These are phyloP conservation scores for Operophtera brumata DNA, from an alignment of 2,888 invertebrate genomes.

Conservation along the genomic window DNA sequence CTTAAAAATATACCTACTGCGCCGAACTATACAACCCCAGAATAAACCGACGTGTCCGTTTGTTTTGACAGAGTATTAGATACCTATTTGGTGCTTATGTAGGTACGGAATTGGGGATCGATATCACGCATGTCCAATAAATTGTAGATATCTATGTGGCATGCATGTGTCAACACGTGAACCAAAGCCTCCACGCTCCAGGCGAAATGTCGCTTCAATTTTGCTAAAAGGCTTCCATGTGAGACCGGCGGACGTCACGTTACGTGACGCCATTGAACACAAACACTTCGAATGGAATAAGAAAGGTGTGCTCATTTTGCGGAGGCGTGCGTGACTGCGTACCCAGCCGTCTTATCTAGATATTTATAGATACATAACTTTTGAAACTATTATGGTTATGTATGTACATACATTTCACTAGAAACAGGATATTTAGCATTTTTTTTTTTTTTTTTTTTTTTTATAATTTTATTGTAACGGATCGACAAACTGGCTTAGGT, in stretches of 20 bases:
- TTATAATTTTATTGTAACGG: too few relatives aligned
- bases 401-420: too few relatives aligned
- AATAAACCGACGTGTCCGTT: slow-evolving; percentile 9
- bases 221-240: slow-evolving; percentile 62
- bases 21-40: too few relatives aligned
- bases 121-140: slow-evolving; percentile 36
- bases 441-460: too few relatives aligned
- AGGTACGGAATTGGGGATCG: slow-evolving; percentile 22
- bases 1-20: neutral
- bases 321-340: slow-evolving; percentile 30
- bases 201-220: slow-evolving; percentile 57
- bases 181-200: slow-evolving; percentile 30
- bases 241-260: slow-evolving; percentile 43
- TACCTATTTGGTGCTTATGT: neutral
- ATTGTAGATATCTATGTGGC: slow-evolving; percentile 32
- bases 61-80: slow-evolving; percentile 22
- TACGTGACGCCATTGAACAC: slow-evolving; percentile 51
- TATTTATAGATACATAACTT: too few relatives aligned
- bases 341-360: slow-evolving; percentile 7
- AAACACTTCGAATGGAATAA: slow-evolving; percentile 41
- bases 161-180: slow-evolving; percentile 32
- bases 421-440: too few relatives aligned
- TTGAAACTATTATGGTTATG: too few relatives aligned
- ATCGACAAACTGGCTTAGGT: too few relatives aligned
- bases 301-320: slow-evolving; percentile 46